Conservation (phyloP, 2,113 vertebrate genomes). For the Uria lomvia region DNA sequence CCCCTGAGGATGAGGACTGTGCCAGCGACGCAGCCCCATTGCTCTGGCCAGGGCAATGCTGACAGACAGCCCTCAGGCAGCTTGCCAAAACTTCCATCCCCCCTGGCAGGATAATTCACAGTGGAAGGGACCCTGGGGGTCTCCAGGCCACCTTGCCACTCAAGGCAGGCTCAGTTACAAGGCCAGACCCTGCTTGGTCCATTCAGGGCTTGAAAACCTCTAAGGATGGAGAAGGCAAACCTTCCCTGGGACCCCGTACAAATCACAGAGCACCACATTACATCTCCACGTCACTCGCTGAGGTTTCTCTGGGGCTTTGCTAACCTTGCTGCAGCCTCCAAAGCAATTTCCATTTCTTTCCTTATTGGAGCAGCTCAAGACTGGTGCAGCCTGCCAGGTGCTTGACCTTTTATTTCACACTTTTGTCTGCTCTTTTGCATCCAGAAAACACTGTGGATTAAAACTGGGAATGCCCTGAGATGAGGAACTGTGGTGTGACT, state of each 20-base stretch:
- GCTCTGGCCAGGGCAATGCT: not conserved
- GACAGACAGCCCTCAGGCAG: fast-evolving
- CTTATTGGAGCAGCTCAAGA: not conserved
- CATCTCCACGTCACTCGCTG: fast-evolving
- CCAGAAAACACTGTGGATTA: not conserved
- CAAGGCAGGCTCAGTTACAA: not conserved
- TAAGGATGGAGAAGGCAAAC: not conserved
- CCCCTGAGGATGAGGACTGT: not conserved
- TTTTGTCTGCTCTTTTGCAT: not conserved
- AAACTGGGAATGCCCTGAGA: not conserved
- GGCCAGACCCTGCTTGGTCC: not conserved
- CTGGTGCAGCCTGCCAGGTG: not conserved
- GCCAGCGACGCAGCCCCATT: fast-evolving
- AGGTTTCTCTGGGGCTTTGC: not conserved
- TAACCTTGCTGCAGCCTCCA: not conserved
- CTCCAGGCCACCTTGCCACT: not conserved
- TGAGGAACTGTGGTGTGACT: not conserved
- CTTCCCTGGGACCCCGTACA: not conserved
- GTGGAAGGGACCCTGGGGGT: fast-evolving
- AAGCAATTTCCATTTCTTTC: not conserved
- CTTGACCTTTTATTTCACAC: not conserved
- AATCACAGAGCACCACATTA: not conserved
- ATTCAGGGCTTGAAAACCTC: not conserved
- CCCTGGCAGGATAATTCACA: not conserved
- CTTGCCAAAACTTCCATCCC: not conserved